Percentiles rank a stretch among this genome's conserved stretches.
These are phyloP conservation scores for Hyposoter didymator DNA, from an alignment of 2,888 invertebrate genomes.

Conservation along the genomic window DNA sequence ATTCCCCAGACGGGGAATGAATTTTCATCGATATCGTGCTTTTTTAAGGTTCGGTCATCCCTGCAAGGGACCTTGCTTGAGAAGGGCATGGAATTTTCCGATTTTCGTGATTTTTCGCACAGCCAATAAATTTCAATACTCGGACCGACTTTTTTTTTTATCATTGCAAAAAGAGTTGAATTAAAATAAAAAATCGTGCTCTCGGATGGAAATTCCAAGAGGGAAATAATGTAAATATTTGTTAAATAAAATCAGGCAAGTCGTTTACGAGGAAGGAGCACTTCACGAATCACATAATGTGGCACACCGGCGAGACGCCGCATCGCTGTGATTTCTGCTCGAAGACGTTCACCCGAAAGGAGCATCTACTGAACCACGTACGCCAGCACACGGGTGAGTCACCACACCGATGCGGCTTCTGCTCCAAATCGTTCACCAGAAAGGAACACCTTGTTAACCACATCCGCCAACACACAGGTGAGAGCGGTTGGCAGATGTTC, in stretches of 20 bases:
- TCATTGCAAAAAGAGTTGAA: no score
- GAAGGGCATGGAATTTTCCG: no score
- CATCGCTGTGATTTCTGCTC: conserved; percentile 92
- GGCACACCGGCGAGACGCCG: conserved; percentile 93
- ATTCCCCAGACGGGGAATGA: background rate
- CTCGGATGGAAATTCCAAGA: no score
- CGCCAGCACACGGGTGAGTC: conserved; percentile 93
- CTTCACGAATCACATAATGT: conserved; percentile 95
- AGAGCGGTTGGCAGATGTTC: conserved; percentile 83
- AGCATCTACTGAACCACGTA: conserved; percentile 91
- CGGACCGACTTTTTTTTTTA: no score
- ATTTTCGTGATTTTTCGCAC: no score
- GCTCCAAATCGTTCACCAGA: conserved; percentile 94
- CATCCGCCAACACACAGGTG: conserved; percentile 91
- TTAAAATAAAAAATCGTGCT: no score
- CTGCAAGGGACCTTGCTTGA: background rate
- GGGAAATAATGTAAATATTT: background rate
- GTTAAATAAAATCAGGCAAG: conserved; percentile 84
- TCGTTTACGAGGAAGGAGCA: conserved; percentile 95
- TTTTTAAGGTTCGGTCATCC: background rate
- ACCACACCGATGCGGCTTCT: conserved; percentile 94
- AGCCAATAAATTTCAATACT: no score
- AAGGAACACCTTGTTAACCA: conserved; percentile 95
- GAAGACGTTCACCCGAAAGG: conserved; percentile 91
- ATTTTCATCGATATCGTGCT: background rate